These are phyloP conservation scores for Danio rerio DNA, from an alignment of 2,113 vertebrate genomes.

Conservation along the genomic window GRCz12tu NC_133188.1:36548501-36549000, in stretches of 20 bases:
- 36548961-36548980: constrained; percentile 77
- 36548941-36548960: constrained; percentile 79
- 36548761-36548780: constrained; percentile 78
- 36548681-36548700: constrained; percentile 75
- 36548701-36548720: constrained; percentile 82
- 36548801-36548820: constrained; percentile 57
- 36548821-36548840: constrained; percentile 68
- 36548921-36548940: constrained; percentile 76
- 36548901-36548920: constrained; percentile 82
- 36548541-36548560: constrained; percentile 69
- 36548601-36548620: constrained; percentile 79
- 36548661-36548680: constrained; percentile 86
- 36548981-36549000: constrained; percentile 54
- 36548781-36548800: constrained; percentile 79
- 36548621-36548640: constrained; percentile 77
- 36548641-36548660: constrained; percentile 79
- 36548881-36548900: constrained; percentile 69
- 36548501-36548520: too few relatives aligned
- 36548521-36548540: too few relatives aligned
- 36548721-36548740: constrained; percentile 77
- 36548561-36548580: constrained; percentile 69
- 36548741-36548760: constrained; percentile 69
- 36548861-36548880: constrained; percentile 68
- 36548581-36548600: constrained; percentile 75
- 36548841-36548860: constrained; percentile 83